A percentile compares a stretch with the other conserved stretches of the same genome.
phyloP scores from a whole-genome alignment of 2,113 vertebrate species.

The Cochlearius cochlearius region DNA sequence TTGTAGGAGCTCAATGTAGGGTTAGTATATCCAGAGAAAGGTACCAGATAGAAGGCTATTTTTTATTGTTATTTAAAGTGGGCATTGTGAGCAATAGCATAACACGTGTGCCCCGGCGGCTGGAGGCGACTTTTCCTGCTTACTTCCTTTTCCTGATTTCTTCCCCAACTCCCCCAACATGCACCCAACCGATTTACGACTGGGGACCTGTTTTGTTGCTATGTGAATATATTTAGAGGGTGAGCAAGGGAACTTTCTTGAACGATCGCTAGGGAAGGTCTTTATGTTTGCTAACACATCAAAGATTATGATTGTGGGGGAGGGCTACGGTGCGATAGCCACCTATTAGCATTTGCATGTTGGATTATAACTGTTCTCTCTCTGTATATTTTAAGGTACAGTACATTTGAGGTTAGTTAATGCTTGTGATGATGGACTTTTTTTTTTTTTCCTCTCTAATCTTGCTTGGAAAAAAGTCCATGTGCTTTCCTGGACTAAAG shows the following conservation, averaged over 20 bases:
- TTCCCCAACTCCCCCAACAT: background rate
- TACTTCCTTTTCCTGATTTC: background rate
- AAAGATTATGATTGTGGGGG: background rate
- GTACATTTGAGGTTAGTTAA: background rate
- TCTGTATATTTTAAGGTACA: background rate
- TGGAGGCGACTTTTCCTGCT: background rate
- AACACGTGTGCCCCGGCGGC: background rate
- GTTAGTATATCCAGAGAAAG: background rate
- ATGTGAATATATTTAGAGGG: background rate
- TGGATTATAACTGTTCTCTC: fast-evolving
- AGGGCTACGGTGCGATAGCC: too few species aligned
- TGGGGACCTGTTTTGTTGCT: background rate
- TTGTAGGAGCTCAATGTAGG: background rate
- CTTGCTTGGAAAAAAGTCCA: background rate
- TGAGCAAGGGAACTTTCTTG: background rate
- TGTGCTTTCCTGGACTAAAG: background rate
- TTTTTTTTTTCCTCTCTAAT: background rate
- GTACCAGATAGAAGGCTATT: background rate
- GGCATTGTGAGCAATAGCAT: background rate
- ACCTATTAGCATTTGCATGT: background rate
- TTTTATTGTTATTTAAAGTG: background rate
- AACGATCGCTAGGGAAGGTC: background rate
- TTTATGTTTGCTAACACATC: background rate
- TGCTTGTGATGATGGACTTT: background rate
- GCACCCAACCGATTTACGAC: background rate